These are phyloP conservation scores for Nymphalis c-album DNA, from an alignment of 2,888 invertebrate species.

Conservation along the genomic window DNA sequence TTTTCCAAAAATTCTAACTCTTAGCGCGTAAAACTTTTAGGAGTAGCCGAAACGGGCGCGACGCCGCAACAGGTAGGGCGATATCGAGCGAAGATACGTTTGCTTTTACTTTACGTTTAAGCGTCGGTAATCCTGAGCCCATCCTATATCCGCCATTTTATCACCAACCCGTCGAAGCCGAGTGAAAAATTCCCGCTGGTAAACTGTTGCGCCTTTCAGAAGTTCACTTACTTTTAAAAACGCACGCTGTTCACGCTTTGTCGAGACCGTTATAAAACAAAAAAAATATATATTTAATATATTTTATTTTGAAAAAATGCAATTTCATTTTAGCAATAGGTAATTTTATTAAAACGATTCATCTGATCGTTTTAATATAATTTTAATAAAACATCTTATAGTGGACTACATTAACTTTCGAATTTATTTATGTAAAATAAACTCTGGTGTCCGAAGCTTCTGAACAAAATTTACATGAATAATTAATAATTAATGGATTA, in stretches of 20 bases:
- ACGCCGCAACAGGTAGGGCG: slow-evolving; percentile 69
- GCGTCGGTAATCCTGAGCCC: slow-evolving; percentile 55
- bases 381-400: not conserved
- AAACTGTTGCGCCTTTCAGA: slow-evolving; percentile 37
- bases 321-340: not conserved
- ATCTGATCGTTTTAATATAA: not conserved
- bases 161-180: slow-evolving; percentile 8
- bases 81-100: slow-evolving; percentile 59
- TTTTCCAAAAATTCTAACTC: slow-evolving; percentile 44
- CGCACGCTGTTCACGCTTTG: not conserved
- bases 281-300: too few relatives aligned
- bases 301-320: too few relatives aligned
- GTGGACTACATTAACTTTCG: not conserved
- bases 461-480: slow-evolving; percentile 18
- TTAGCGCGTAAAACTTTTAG: slow-evolving; percentile 67
- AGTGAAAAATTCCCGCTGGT: slow-evolving; percentile 16
- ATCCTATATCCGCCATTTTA: slow-evolving; percentile 64
- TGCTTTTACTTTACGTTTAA: slow-evolving; percentile 60
- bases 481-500: slow-evolving; percentile 8
- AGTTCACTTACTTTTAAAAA: not conserved
- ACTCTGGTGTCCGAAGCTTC: not conserved
- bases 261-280: too few relatives aligned
- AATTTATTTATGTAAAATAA: slow-evolving; percentile 11
- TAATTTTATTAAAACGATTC: not conserved
- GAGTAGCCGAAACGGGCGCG: slow-evolving; percentile 52